These are phyloP conservation scores for Potamilus streckersoni DNA, from an alignment of 1,140 invertebrate species.

Conservation along the genomic window DNA sequence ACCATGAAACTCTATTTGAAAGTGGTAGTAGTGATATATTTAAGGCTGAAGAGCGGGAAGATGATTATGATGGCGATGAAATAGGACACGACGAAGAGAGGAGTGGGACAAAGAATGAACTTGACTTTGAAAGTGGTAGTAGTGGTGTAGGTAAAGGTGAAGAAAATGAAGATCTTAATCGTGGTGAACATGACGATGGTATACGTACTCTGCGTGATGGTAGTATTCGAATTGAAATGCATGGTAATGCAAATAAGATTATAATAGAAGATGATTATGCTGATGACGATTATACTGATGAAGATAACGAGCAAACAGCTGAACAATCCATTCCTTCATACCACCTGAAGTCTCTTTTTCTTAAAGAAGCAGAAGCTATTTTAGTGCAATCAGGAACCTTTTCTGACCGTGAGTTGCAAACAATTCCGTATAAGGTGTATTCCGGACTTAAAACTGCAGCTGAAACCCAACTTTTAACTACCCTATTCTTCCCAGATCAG, in stretches of 20 bases:
- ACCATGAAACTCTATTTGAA: no score
- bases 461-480: not conserved
- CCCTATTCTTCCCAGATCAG: conserved; percentile 5
- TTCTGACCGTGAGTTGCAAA: not conserved
- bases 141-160: not conserved
- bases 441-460: not conserved
- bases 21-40: no score
- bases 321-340: conserved; percentile 22
- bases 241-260: not conserved
- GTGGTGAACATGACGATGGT: not conserved
- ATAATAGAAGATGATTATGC: not conserved
- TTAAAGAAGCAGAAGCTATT: conserved; percentile 15
- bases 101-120: no score
- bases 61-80: not conserved
- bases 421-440: conserved; percentile 8
- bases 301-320: conserved; percentile 9
- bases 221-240: no score
- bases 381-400: not conserved
- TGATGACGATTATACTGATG: not conserved
- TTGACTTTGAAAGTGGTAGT: not conserved
- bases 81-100: not conserved
- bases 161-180: not conserved
- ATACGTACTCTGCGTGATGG: not conserved
- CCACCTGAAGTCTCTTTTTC: conserved; percentile 13
- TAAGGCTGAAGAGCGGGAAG: not conserved